Percentiles rank a stretch among this genome's conserved stretches.
Conservation (phyloP, 2,113 vertebrate species). For the Pachycephala philippinensis region DNA sequence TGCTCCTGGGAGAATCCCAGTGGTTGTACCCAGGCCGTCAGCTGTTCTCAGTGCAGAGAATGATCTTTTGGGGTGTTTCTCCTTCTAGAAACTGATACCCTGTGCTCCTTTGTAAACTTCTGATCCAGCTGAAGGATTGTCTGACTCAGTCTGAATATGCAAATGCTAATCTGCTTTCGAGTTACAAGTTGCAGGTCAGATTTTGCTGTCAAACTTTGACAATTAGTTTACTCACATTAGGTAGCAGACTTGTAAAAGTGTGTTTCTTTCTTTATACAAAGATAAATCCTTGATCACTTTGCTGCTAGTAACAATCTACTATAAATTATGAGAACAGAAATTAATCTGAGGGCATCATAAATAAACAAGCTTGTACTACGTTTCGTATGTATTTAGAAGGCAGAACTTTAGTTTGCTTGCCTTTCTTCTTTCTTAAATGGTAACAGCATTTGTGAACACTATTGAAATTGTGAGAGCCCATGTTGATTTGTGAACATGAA, state of each 20-base stretch:
- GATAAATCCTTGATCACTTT: background rate
- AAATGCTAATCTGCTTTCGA: background rate
- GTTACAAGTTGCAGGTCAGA: background rate
- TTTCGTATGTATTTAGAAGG: background rate
- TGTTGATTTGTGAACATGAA: background rate
- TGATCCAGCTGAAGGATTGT: background rate
- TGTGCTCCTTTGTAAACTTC: background rate
- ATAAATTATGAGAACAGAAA: background rate
- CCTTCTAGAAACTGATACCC: background rate
- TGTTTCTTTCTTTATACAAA: background rate
- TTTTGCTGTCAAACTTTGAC: background rate
- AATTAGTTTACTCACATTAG: background rate
- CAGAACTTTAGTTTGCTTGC: background rate
- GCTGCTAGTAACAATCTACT: background rate
- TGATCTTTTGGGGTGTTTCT: background rate
- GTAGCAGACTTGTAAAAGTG: background rate
- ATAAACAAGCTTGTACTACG: background rate
- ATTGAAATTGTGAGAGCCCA: background rate
- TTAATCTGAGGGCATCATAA: background rate
- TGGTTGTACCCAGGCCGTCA: background rate
- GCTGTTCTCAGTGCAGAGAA: background rate
- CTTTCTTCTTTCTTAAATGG: background rate
- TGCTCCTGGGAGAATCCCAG: background rate
- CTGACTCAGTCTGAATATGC: background rate
- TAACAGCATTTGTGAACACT: background rate